A percentile compares a stretch with the other conserved stretches of the same genome.
phyloP scores from a whole-genome alignment of 2,797 vertebrate genomes.

The Ficedula albicollis region DNA sequence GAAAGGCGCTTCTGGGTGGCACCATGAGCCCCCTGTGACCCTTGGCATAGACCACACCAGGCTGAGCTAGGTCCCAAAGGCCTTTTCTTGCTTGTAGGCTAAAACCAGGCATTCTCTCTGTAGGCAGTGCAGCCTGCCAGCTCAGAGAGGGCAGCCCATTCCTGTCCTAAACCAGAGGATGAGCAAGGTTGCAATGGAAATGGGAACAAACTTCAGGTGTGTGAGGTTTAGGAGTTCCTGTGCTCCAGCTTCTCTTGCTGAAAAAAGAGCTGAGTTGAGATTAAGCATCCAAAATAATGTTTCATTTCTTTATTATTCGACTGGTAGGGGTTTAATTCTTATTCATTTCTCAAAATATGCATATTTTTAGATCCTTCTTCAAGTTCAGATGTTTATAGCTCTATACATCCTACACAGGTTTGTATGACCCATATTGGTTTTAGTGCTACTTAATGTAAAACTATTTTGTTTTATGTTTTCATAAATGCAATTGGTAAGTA shows the following conservation, averaged over 20 bases:
- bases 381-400: neutral
- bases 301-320: neutral
- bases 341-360: neutral
- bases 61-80: too few relatives aligned
- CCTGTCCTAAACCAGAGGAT: neutral
- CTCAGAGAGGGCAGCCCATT: rapidly evolving
- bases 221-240: neutral
- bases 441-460: neutral
- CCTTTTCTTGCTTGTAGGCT: neutral
- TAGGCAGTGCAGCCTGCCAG: neutral
- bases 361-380: neutral
- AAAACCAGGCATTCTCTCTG: neutral
- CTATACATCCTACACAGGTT: neutral
- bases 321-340: neutral
- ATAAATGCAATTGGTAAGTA: neutral
- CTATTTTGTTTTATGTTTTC: neutral
- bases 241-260: neutral
- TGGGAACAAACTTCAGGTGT: neutral
- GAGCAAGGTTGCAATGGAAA: neutral
- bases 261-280: neutral
- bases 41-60: rapidly evolving
- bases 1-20: neutral
- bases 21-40: neutral
- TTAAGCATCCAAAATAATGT: neutral
- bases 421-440: neutral